Percentiles rank a stretch among this genome's conserved stretches.
Conservation (phyloP, 2,888 invertebrate species). For the Sympetrum striolatum region DNA sequence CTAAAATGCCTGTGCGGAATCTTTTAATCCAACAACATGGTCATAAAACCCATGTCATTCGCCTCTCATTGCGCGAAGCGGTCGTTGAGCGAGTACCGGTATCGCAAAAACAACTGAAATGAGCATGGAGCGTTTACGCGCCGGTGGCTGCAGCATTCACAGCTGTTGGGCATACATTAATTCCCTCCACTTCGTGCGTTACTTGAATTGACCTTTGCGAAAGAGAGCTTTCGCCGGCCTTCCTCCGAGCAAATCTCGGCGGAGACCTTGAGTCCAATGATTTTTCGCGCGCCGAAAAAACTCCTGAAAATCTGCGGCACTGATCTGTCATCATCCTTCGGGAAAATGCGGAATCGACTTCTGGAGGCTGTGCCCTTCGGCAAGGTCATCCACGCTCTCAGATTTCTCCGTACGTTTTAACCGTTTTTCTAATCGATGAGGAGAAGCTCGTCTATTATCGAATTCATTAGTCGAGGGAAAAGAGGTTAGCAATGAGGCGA, state of each 20-base stretch:
- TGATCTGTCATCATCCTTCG: background rate
- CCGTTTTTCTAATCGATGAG: background rate
- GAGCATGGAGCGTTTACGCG: no score
- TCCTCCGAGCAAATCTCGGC: background rate
- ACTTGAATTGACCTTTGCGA: no score
- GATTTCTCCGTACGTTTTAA: background rate
- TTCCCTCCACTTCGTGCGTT: no score
- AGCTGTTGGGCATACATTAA: no score
- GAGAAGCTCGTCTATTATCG: background rate
- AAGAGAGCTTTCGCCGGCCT: background rate
- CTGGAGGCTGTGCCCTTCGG: background rate
- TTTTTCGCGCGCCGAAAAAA: background rate
- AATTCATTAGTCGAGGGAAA: background rate
- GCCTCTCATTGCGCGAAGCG: no score
- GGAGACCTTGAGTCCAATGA: background rate
- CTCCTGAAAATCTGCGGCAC: background rate
- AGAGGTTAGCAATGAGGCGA: background rate
- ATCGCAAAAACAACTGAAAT: no score
- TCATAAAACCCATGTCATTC: no score
- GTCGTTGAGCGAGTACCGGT: no score
- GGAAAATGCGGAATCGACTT: background rate
- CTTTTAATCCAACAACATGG: no score
- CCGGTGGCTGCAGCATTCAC: no score
- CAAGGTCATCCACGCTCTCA: background rate
- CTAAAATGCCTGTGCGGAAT: no score